phyloP scores from a whole-genome alignment of 64 coral and sea anemone genomes.

The Montipora sp. region DNA sequence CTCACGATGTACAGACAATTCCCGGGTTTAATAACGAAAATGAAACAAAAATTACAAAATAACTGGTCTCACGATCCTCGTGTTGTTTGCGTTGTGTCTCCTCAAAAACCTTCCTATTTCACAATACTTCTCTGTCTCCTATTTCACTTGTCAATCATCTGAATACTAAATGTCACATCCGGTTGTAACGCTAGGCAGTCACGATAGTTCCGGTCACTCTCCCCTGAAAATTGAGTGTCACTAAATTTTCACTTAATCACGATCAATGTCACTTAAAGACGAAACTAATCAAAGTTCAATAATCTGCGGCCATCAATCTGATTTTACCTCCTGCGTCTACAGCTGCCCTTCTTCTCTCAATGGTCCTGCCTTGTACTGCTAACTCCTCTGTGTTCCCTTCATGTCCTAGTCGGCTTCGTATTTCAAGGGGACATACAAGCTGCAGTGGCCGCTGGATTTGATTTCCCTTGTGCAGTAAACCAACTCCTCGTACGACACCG shows the following conservation, averaged over 20 bases:
- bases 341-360: slow-evolving; percentile 10
- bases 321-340: background rate
- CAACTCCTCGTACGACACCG: too few relatives aligned
- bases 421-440: background rate
- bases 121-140: background rate
- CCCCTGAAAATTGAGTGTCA: background rate
- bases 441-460: slow-evolving; percentile 23
- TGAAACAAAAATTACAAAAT: background rate
- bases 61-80: background rate
- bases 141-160: background rate
- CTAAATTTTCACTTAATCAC: background rate
- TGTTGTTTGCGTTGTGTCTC: background rate
- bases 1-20: background rate
- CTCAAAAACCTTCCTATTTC: background rate
- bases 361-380: background rate
- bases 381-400: background rate
- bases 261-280: background rate
- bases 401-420: background rate
- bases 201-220: background rate
- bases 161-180: background rate
- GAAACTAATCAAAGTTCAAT: slow-evolving; percentile 4
- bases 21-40: background rate
- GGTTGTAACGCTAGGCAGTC: background rate
- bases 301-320: slow-evolving; percentile 1
- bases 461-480: slow-evolving; percentile 16